Percentiles rank a stretch among this genome's conserved stretches.
phyloP scores from a whole-genome alignment of 2,113 vertebrate species.

The Lates calcarifer region DNA sequence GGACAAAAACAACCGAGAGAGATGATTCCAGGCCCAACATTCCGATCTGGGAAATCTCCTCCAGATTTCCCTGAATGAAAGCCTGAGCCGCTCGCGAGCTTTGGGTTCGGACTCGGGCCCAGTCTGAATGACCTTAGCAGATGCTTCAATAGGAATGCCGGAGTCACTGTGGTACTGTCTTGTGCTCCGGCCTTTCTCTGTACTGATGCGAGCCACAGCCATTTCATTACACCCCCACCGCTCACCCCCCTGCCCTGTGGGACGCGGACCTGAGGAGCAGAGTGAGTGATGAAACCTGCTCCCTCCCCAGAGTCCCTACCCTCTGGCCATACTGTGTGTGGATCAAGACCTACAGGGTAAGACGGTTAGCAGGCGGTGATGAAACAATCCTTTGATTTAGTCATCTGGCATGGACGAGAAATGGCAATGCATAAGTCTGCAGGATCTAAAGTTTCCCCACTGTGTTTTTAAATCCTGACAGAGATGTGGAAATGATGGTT shows the following conservation, averaged over 20 bases:
- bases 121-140: constrained; percentile 73
- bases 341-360: constrained; percentile 12
- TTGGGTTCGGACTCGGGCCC: constrained; percentile 44
- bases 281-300: constrained; percentile 54
- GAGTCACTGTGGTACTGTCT: constrained; percentile 50
- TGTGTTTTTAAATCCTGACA: constrained; percentile 5
- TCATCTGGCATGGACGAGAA: constrained; percentile 27
- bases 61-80: constrained; percentile 65
- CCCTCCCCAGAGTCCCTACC: constrained; percentile 27
- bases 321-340: constrained; percentile 17
- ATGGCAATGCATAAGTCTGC: constrained; percentile 2
- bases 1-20: constrained; percentile 41
- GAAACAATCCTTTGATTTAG: constrained; percentile 39
- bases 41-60: constrained; percentile 63
- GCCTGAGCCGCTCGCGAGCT: constrained; percentile 38
- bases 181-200: constrained; percentile 38
- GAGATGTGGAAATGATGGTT: constrained; percentile 34
- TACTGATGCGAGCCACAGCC: constrained; percentile 56
- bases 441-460: constrained; percentile 10
- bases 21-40: constrained; percentile 45
- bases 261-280: constrained; percentile 26
- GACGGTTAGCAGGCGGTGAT: constrained; percentile 21
- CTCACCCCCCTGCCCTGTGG: too few relatives aligned
- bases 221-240: constrained; percentile 51
- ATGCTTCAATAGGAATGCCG: constrained; percentile 66